Percentiles rank a stretch among this genome's conserved stretches.
phyloP scores from a whole-genome alignment of 2,797 vertebrate species.

The Garrulus glandarius region DNA sequence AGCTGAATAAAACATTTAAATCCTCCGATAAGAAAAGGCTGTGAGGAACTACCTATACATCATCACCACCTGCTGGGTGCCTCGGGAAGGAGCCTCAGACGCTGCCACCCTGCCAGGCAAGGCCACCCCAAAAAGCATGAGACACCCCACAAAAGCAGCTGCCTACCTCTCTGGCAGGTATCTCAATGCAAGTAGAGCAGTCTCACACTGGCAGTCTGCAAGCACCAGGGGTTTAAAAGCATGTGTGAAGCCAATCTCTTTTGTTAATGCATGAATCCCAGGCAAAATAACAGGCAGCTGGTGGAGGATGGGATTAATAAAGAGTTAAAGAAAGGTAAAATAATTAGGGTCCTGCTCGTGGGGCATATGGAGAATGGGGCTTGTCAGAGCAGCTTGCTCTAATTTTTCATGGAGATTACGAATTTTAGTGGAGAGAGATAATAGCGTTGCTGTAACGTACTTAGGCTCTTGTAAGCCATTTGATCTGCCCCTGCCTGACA shows the following conservation, averaged over 20 bases:
- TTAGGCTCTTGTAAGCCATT: conserved; percentile 51
- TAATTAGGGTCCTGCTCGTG: not conserved
- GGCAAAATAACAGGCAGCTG: not conserved
- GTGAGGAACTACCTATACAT: not conserved
- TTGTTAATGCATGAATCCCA: not conserved
- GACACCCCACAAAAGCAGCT: not conserved
- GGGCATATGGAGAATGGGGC: conserved; percentile 11
- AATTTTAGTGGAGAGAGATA: conserved; percentile 41
- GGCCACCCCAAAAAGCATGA: not conserved
- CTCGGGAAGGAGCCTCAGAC: not conserved
- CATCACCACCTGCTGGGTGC: conserved; percentile 55
- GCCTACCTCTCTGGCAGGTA: not conserved
- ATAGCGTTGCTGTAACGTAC: conserved; percentile 19
- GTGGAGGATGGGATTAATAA: not conserved
- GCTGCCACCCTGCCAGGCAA: not conserved
- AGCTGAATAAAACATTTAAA: not conserved
- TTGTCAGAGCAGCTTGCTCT: conserved; percentile 29
- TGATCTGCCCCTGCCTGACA: conserved; percentile 58
- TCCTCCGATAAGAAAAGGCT: conserved; percentile 25
- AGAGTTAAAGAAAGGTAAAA: conserved; percentile 49
- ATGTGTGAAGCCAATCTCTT: not conserved
- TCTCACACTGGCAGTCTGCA: accelerated
- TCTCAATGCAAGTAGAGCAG: accelerated
- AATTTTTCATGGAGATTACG: conserved; percentile 45
- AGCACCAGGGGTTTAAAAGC: not conserved